Evolutionary conservation across 2,888 invertebrate species (phyloP), one percentile per base, ranked within the genome.

Genomic region (Tetrapedia diversipes): DNA sequence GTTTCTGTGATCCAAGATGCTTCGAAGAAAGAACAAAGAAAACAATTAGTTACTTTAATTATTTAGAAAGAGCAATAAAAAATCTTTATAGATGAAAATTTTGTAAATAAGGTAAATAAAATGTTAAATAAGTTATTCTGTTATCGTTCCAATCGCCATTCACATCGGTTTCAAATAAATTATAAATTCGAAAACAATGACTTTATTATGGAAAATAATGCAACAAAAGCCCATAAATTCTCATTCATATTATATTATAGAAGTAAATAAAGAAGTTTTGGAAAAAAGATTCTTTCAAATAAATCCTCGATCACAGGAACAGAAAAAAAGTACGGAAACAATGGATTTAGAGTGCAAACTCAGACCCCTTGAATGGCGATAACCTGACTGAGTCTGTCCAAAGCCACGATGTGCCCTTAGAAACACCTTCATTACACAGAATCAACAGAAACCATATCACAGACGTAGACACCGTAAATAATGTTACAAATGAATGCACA

Each of bases 361-460:
- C 4, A 11, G 24, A 51, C 57, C 32, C 34, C 14, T 61, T 61
- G 39, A 63, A 34, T 29, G 14, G 39, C 53, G 32, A 63, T 60
- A 59, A 19, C 16, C 34, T 39, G 37, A 53, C 24, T 8, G 8
- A 54, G n/a, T 11, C 32, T n/a, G 10, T n/a, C 37, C 45, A 59
- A 51, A 63, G 45, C 32, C 49, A 57, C 45, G 51, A 47, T 49
- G 53, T 74, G 70, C 70, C 79, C 79, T 78, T 78, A 79, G 79
- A 60, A 67, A 74, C 79, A 79, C 74, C 79, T 79, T 60, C 54
- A 37, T 60, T 69, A 56, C 59, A 49, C 45, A 70, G 79, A 59
- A 70, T 63, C 74, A 79, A 78, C 78, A 79, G 67, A 78, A 74
- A 70, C 69, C 74, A 22, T 70, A 74, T 67, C 79, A 57, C 79